phyloP scores from a whole-genome alignment of 1,140 invertebrate species.

The Odontomachus brunneus region DNA sequence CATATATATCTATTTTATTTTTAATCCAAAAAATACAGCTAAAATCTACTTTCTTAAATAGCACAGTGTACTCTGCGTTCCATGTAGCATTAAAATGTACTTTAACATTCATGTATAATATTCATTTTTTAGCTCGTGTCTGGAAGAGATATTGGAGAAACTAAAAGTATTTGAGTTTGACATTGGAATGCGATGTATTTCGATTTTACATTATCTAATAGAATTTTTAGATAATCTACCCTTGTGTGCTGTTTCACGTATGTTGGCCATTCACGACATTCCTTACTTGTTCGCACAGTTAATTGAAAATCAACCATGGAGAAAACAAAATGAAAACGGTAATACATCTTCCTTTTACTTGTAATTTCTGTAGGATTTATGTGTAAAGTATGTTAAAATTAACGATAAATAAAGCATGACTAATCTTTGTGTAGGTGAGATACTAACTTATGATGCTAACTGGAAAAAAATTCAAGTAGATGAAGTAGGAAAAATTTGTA shows the following conservation, averaged over 20 bases:
- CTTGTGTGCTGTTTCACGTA: constrained; percentile 87
- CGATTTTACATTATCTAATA: constrained; percentile 88
- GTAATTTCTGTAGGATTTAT: not conserved
- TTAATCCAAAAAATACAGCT: too few relatives aligned
- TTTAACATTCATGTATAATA: constrained; percentile 63
- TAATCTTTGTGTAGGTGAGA: constrained; percentile 70
- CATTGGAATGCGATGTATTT: constrained; percentile 90
- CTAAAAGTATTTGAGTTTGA: constrained; percentile 89
- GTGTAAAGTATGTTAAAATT: not conserved
- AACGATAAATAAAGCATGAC: constrained; percentile 6
- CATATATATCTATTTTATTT: too few relatives aligned
- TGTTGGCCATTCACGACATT: constrained; percentile 90
- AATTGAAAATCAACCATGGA: constrained; percentile 90
- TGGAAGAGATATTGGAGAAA: constrained; percentile 88
- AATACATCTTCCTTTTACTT: constrained; percentile 66
- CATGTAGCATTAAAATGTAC: constrained; percentile 7
- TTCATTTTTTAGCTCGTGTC: constrained; percentile 76
- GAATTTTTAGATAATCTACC: constrained; percentile 87
- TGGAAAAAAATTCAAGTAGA: constrained; percentile 87
- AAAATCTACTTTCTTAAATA: too few relatives aligned
- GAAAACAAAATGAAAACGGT: constrained; percentile 86
- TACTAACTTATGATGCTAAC: constrained; percentile 85
- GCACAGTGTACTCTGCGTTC: too few relatives aligned
- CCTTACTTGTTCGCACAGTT: constrained; percentile 90
- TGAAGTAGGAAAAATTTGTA: constrained; percentile 86